These are phyloP conservation scores for Fratercula arctica DNA, from an alignment of 2,797 vertebrate species.

Conservation along the genomic window DNA sequence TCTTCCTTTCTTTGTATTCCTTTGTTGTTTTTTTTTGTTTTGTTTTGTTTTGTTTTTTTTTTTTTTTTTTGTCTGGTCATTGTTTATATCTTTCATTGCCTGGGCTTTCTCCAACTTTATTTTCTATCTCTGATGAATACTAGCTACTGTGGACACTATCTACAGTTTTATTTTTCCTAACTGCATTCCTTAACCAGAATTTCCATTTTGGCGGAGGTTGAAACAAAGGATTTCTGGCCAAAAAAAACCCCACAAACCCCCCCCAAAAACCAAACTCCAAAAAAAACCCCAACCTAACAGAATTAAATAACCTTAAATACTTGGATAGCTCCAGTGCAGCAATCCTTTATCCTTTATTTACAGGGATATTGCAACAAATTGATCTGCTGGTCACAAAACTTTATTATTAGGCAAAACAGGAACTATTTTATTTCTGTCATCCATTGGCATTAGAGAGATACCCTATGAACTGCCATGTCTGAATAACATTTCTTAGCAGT, in stretches of 20 bases:
- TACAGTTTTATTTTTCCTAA: neutral
- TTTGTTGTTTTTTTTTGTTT: neutral
- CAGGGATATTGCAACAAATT: neutral
- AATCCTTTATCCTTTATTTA: neutral
- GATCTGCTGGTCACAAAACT: neutral
- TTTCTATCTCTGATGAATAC: neutral
- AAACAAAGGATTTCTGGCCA: neutral
- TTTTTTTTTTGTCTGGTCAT: neutral
- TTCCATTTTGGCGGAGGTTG: neutral
- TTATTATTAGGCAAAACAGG: neutral
- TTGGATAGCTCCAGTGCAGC: neutral
- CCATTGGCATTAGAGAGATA: neutral
- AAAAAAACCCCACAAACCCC: too few species aligned
- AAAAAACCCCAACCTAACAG: fast-evolving
- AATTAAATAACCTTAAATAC: neutral
- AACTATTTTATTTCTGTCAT: neutral
- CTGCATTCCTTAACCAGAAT: neutral
- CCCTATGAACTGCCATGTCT: fast-evolving
- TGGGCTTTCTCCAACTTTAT: neutral
- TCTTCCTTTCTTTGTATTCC: neutral
- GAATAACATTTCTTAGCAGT: neutral
- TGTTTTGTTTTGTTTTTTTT: neutral
- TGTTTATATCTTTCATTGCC: neutral
- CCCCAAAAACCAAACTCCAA: fast-evolving
- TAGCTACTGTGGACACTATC: neutral